A percentile compares a stretch with the other conserved stretches of the same genome.
Conservation (phyloP, 1,140 invertebrate genomes). For the Marisa cornuarietis region DNA sequence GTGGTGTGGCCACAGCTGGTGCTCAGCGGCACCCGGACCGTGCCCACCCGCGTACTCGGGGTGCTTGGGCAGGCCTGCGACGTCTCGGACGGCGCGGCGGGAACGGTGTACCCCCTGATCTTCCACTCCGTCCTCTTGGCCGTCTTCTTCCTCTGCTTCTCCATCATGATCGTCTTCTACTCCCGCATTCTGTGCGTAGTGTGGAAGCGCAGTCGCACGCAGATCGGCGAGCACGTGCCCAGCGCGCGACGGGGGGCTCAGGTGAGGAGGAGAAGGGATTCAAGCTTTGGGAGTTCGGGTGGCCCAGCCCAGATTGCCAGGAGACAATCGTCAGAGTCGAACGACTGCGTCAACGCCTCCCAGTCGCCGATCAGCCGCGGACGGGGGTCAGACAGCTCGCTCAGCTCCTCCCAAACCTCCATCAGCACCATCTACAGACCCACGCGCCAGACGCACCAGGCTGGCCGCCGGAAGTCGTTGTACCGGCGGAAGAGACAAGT, state of each 20-base stretch:
- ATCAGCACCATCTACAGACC: slow-evolving; percentile 11
- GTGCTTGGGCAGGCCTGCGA: slow-evolving; percentile 28
- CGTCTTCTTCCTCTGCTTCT: slow-evolving; percentile 23
- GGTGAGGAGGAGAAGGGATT: neutral
- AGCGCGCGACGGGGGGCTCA: neutral
- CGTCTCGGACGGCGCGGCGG: slow-evolving; percentile 11
- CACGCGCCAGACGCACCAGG: too few species aligned
- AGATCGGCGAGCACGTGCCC: slow-evolving; percentile 23
- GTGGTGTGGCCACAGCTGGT: slow-evolving; percentile 28
- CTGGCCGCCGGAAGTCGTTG: neutral
- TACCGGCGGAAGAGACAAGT: neutral
- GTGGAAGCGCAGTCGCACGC: slow-evolving; percentile 20
- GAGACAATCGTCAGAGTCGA: neutral
- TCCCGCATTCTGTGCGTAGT: slow-evolving; percentile 20
- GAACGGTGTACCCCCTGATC: slow-evolving; percentile 24
- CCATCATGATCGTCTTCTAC: slow-evolving; percentile 27
- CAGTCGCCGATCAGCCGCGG: neutral
- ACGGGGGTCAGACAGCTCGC: neutral
- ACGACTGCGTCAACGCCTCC: neutral
- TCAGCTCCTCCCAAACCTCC: slow-evolving; percentile 13
- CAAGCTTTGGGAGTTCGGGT: neutral
- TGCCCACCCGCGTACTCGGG: slow-evolving; percentile 19
- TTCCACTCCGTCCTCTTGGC: slow-evolving; percentile 24
- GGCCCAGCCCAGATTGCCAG: neutral
- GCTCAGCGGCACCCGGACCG: slow-evolving; percentile 26